Base-by-base conservation (phyloP, 1,140 invertebrate species). In the Cataglyphis hispanica region DNA sequence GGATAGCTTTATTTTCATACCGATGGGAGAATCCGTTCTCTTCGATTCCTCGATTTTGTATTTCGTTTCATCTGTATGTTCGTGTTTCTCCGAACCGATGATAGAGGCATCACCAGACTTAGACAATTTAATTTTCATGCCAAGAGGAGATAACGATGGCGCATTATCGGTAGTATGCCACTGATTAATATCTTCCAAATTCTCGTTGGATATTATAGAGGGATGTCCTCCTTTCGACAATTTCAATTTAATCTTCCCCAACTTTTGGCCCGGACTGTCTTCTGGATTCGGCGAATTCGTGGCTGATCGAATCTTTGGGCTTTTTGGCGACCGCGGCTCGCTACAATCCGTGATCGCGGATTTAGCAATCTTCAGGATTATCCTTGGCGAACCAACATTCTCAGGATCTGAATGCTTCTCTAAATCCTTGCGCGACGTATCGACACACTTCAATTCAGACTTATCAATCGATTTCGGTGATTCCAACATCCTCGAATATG, bases 361-460 rank as follows among this genome's bases (percentile, higher is more conserved):
- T 84, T 95, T 95, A 0, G 94, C 94, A 40, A 95, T 95, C 86
- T 95, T 95, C 11, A 95, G 80, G 53, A 95, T 95, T 25, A 95
- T 95, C 37, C 94, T 86, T 6, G 94, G 95, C 11, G 95, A 95
- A 1, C 94, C 93, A 19, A 94, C 91, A 43, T 94, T 95, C n/a
- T 95, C 95, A 6, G 87, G 86, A 53, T 94, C 93, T 2, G 76
- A 80, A 7, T 91, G 83, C 50, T 91, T 93, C 19, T 93, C 93
- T 0, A 91, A 81, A 5, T 94, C 94, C 70, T 94, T 95, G 13
- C 92, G 85, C 0, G 92, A 88, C 1, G 92, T 92, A n/a, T 94
- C 94, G 10, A 64, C 22, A 6, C 85, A 77, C 69, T 92, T 91
- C n/a, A 70, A 10, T 10, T 93, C 91, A 22, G 77, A 78, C 25